Evolutionary conservation across 2,888 invertebrate genomes (phyloP).

Genomic region (Drosophila meridiana): DNA sequence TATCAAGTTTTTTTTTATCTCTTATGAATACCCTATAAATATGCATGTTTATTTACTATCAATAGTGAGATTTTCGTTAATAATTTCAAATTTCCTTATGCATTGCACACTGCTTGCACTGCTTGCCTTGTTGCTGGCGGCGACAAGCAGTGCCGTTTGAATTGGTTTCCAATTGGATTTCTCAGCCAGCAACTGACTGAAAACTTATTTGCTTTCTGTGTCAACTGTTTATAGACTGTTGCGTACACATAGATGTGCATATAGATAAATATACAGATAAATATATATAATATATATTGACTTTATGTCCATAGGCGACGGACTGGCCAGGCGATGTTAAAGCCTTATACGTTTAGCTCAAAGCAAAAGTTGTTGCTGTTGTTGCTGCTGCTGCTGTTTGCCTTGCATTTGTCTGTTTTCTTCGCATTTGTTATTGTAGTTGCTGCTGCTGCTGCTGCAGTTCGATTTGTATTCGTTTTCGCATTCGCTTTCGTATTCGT

Average conservation of each 20-base stretch:
- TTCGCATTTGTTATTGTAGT: constrained; percentile 35
- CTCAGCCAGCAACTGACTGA: neutral
- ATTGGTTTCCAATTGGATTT: constrained; percentile 10
- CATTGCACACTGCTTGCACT: neutral
- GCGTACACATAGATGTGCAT: constrained; percentile 18
- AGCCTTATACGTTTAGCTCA: constrained; percentile 54
- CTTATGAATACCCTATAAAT: neutral
- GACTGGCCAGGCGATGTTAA: constrained; percentile 31
- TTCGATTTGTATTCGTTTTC: constrained; percentile 48
- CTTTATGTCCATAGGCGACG: constrained; percentile 41
- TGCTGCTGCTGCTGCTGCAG: constrained; percentile 11
- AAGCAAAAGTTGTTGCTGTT: constrained; percentile 44
- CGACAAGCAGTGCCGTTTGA: constrained; percentile 36
- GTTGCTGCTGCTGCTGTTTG: constrained; percentile 37
- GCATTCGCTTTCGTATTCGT: constrained; percentile 16
- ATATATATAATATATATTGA: constrained; percentile 1
- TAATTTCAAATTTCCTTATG: neutral
- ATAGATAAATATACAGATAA: neutral
- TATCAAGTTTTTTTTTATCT: neutral
- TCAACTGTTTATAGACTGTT: constrained; percentile 30
- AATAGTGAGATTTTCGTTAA: neutral
- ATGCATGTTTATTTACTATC: neutral
- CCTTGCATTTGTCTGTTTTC: constrained; percentile 71
- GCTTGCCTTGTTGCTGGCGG: constrained; percentile 10
- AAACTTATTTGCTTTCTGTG: constrained; percentile 51